These are phyloP conservation scores for Ptychochromis oligacanthus DNA, from an alignment of 2,113 vertebrate genomes.

Conservation along the genomic window DNA sequence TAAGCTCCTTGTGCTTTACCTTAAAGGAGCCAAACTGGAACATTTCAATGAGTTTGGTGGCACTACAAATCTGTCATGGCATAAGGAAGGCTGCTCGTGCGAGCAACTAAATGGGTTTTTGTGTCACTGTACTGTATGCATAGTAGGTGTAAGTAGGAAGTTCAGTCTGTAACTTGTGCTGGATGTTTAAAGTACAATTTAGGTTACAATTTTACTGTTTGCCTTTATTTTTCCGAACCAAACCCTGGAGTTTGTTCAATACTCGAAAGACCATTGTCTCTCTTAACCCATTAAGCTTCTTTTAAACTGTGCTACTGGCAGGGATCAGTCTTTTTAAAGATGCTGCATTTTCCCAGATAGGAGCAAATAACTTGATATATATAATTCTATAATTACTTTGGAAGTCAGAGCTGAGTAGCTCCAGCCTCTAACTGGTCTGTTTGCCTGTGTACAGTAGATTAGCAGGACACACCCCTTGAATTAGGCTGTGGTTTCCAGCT, in stretches of 20 bases:
- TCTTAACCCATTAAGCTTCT: background rate
- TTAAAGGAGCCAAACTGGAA: background rate
- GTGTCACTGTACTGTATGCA: background rate
- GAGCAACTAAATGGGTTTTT: background rate
- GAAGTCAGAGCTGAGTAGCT: background rate
- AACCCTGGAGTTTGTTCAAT: background rate
- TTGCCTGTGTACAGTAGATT: background rate
- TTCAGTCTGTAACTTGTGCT: background rate
- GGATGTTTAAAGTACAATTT: slow-evolving; percentile 2
- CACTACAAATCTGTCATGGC: background rate
- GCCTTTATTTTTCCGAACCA: background rate
- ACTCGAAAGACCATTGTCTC: background rate
- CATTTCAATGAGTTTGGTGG: background rate
- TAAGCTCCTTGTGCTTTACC: background rate
- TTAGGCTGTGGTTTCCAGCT: background rate
- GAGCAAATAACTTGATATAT: background rate
- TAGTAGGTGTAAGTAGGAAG: background rate
- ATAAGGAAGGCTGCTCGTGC: background rate
- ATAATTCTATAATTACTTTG: background rate
- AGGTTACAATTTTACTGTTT: background rate
- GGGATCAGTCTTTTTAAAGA: background rate
- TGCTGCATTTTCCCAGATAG: background rate
- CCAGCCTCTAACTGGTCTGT: background rate
- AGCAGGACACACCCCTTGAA: background rate
- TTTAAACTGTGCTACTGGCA: background rate